A percentile compares a stretch with the other conserved stretches of the same genome.
These are phyloP conservation scores for Netelia virgata DNA, from an alignment of 2,888 invertebrate genomes.

Conservation along the genomic window DNA sequence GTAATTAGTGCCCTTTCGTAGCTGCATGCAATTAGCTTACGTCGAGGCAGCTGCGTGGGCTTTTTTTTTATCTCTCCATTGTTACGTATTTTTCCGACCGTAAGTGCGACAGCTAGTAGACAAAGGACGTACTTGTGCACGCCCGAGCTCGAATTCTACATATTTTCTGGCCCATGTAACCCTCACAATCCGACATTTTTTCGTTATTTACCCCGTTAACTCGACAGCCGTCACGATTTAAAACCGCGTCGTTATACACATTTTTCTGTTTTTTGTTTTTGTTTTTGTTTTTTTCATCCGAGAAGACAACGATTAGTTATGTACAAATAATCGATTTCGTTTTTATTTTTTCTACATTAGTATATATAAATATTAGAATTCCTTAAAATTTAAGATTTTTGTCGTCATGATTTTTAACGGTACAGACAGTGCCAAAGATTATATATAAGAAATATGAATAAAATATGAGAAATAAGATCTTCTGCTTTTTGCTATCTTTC, in stretches of 20 bases:
- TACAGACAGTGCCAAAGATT: not conserved
- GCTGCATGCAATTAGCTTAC: constrained; percentile 80
- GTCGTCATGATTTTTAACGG: too few species aligned
- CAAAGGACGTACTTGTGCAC: constrained; percentile 65
- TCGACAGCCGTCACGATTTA: not conserved
- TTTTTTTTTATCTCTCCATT: constrained; percentile 71
- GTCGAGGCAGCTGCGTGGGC: constrained; percentile 71
- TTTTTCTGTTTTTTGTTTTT: too few species aligned
- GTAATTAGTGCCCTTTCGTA: constrained; percentile 79
- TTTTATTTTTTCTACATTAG: too few species aligned
- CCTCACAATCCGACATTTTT: constrained; percentile 16
- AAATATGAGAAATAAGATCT: constrained; percentile 29
- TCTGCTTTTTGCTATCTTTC: constrained; percentile 2
- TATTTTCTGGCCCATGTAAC: constrained; percentile 26
- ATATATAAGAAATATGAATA: constrained; percentile 31
- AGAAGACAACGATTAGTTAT: too few species aligned
- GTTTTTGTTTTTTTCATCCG: too few species aligned
- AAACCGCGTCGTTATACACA: too few species aligned
- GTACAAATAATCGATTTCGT: too few species aligned
- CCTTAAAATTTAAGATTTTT: too few species aligned
- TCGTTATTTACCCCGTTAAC: not conserved
- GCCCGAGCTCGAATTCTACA: constrained; percentile 5
- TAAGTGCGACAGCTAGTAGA: constrained; percentile 62
- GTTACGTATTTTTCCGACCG: constrained; percentile 73
- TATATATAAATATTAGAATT: too few species aligned